Evolutionary conservation across 2,113 vertebrate species (phyloP).

Genomic region (Tenebrosternarchus preto): DNA sequence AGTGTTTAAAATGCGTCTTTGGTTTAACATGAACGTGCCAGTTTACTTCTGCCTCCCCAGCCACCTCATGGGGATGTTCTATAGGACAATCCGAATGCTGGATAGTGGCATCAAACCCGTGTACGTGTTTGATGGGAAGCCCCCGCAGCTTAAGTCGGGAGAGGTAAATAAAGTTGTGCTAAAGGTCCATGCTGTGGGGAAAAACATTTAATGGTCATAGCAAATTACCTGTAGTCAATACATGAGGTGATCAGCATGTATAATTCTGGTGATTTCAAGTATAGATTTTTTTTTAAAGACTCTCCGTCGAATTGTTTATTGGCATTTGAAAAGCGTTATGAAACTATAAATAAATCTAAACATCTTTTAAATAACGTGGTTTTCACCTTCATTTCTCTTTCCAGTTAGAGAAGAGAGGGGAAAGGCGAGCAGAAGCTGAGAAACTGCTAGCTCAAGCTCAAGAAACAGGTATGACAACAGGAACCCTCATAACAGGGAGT

Average conservation of each 20-base stretch:
- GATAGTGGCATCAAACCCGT: conserved; percentile 94
- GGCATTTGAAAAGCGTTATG: too few species aligned
- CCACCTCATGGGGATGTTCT: conserved; percentile 98
- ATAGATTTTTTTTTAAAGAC: too few species aligned
- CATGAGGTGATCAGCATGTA: not conserved
- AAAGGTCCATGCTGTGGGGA: not conserved
- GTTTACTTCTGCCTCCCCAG: conserved; percentile 58
- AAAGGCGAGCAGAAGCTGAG: conserved; percentile 90
- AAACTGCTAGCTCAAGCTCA: conserved; percentile 88
- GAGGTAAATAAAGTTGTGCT: conserved; percentile 75
- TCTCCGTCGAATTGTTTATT: too few species aligned
- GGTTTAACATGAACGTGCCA: not conserved
- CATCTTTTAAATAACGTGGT: too few species aligned
- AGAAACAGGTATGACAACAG: conserved; percentile 72
- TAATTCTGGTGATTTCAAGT: not conserved
- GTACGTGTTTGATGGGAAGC: conserved; percentile 95
- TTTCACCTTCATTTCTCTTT: not conserved
- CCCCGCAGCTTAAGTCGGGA: conserved; percentile 88
- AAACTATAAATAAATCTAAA: too few species aligned
- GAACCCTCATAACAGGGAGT: not conserved
- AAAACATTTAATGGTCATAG: too few species aligned
- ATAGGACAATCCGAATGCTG: conserved; percentile 95
- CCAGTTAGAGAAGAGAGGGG: conserved; percentile 83
- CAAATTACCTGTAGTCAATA: too few species aligned
- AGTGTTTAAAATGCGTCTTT: not conserved